These are phyloP conservation scores for Lasaia peninsularis DNA, from an alignment of 1,140 invertebrate species.

Conservation along the genomic window DNA sequence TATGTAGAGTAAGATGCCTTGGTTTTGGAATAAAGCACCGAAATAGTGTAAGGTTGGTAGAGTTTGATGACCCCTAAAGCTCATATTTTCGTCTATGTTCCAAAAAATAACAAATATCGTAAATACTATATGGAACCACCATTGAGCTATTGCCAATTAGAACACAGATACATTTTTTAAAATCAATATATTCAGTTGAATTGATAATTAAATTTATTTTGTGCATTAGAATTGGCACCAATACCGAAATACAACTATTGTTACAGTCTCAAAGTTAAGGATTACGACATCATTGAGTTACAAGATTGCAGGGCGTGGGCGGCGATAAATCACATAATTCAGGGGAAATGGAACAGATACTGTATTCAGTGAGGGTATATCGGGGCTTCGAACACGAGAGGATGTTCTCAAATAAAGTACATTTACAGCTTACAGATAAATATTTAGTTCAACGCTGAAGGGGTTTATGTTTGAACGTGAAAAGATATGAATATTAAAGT, in stretches of 20 bases:
- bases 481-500: no score
- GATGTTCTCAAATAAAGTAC: constrained; percentile 9
- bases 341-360: constrained; percentile 7
- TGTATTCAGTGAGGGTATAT: constrained; percentile 8
- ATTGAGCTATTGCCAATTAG: no score
- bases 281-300: not conserved
- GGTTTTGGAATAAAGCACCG: no score
- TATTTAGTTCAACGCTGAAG: not conserved
- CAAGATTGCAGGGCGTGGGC: constrained; percentile 9
- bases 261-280: not conserved
- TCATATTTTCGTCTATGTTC: no score
- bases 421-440: constrained; percentile 6
- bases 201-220: not conserved
- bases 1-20: no score
- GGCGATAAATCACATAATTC: constrained; percentile 7
- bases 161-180: no score
- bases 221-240: no score
- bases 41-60: no score
- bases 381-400: not conserved
- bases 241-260: not conserved
- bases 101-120: no score
- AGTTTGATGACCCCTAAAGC: no score
- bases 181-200: no score
- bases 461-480: not conserved
- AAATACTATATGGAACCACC: no score